Percentiles rank a stretch among this genome's conserved stretches.
phyloP scores from a whole-genome alignment of 2,797 vertebrate species.

The Gymnodraco acuticeps region DNA sequence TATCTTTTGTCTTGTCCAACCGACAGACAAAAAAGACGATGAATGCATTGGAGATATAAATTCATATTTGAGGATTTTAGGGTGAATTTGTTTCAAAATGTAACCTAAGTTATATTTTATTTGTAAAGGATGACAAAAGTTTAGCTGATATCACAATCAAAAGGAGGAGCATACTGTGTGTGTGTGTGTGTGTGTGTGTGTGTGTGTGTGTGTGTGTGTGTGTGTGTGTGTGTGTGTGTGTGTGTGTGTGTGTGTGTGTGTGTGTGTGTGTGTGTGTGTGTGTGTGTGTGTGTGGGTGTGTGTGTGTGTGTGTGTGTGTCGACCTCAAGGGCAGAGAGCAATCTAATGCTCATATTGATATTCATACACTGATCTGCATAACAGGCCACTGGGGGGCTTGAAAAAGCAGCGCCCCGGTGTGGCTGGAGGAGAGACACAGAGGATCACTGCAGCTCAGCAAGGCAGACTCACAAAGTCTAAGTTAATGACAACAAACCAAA shows the following conservation, averaged over 20 bases:
- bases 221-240: too few relatives aligned
- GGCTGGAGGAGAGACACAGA: slow-evolving; percentile 47
- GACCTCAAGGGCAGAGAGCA: neutral
- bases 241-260: too few relatives aligned
- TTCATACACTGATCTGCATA: slow-evolving; percentile 38
- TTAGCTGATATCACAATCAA: neutral
- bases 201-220: too few relatives aligned
- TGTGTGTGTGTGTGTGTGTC: neutral
- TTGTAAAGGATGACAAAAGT: neutral
- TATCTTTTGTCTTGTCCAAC: neutral
- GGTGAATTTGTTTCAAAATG: neutral
- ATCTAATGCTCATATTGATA: slow-evolving; percentile 3
- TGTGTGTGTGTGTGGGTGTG: too few relatives aligned
- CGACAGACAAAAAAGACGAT: neutral
- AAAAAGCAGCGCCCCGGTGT: slow-evolving; percentile 57
- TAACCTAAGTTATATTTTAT: neutral
- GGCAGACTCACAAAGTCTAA: neutral
- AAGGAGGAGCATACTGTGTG: neutral
- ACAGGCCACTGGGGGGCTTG: slow-evolving; percentile 11
- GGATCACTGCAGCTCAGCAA: neutral
- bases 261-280: too few relatives aligned
- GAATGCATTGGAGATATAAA: neutral
- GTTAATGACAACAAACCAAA: slow-evolving; percentile 17
- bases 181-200: too few relatives aligned
- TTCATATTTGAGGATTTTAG: neutral